phyloP scores from a whole-genome alignment of 2,888 invertebrate species.

The Tipula confusa region DNA sequence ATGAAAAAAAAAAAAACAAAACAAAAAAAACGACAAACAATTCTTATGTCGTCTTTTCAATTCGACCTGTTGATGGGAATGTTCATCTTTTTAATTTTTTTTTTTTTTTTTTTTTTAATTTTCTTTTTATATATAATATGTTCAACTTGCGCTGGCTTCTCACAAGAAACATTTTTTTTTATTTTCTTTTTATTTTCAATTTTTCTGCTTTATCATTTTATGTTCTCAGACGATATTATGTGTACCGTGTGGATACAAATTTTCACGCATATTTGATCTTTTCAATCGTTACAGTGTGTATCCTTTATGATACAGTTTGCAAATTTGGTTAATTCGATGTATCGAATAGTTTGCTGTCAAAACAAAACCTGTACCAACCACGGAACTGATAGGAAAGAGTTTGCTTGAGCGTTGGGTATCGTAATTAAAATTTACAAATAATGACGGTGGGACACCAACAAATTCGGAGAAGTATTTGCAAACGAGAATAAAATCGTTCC shows the following conservation, averaged over 20 bases:
- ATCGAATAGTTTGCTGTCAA: too few relatives aligned
- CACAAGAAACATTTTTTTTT: not conserved
- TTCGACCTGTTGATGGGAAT: slow-evolving; percentile 25
- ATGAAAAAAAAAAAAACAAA: not conserved
- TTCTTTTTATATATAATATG: not conserved
- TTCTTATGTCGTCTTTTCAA: slow-evolving; percentile 25
- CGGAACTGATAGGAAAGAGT: too few relatives aligned
- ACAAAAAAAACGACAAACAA: not conserved
- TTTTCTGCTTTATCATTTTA: slow-evolving; percentile 14
- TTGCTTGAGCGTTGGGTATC: too few relatives aligned
- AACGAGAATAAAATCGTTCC: too few relatives aligned
- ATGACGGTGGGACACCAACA: too few relatives aligned
- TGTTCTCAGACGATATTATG: not conserved
- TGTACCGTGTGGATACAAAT: slow-evolving; percentile 3
- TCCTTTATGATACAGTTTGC: too few relatives aligned
- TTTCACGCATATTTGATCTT: not conserved
- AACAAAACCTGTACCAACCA: too few relatives aligned
- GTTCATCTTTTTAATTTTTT: not conserved
- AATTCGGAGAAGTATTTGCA: too few relatives aligned
- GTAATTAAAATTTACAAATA: too few relatives aligned
- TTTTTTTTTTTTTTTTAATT: not conserved
- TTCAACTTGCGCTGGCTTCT: not conserved
- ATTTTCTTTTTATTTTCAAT: too few relatives aligned
- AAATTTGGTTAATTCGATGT: too few relatives aligned
- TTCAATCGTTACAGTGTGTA: not conserved